Conservation (phyloP, 2,888 invertebrate species). For the Mactromeris polynyma region DNA sequence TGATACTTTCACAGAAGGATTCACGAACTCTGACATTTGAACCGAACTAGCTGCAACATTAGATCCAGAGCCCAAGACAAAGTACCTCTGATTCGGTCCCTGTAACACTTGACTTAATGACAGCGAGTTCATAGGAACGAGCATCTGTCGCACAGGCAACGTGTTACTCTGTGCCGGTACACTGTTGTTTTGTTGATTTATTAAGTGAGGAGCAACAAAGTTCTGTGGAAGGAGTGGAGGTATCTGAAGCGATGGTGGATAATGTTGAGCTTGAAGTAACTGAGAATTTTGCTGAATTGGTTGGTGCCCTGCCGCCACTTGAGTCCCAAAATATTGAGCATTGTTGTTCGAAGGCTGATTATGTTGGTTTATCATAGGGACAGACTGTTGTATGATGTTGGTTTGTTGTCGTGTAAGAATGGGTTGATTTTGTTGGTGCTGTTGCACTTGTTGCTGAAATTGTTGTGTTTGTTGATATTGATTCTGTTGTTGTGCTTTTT, state of each 20-base stretch:
- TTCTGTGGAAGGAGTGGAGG: neutral
- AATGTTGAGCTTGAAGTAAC: neutral
- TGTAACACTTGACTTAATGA: neutral
- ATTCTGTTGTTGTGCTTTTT: neutral
- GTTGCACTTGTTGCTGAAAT: neutral
- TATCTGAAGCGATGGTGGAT: neutral
- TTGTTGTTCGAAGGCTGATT: neutral
- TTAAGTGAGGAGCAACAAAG: neutral
- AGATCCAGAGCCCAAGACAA: neutral
- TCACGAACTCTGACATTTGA: neutral
- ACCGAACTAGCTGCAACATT: neutral
- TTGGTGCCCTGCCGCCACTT: neutral
- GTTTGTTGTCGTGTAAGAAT: neutral
- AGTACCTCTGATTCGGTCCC: neutral
- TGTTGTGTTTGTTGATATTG: neutral
- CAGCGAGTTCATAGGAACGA: neutral
- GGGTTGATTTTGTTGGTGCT: neutral
- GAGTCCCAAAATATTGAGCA: neutral
- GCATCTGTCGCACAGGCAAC: neutral
- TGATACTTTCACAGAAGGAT: neutral
- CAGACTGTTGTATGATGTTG: neutral
- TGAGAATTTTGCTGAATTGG: neutral
- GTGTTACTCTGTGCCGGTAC: neutral
- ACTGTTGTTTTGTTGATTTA: neutral
- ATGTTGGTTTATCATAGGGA: neutral